phyloP scores from a whole-genome alignment of 2,113 vertebrate genomes.

The Rhodinocichla rosea region DNA sequence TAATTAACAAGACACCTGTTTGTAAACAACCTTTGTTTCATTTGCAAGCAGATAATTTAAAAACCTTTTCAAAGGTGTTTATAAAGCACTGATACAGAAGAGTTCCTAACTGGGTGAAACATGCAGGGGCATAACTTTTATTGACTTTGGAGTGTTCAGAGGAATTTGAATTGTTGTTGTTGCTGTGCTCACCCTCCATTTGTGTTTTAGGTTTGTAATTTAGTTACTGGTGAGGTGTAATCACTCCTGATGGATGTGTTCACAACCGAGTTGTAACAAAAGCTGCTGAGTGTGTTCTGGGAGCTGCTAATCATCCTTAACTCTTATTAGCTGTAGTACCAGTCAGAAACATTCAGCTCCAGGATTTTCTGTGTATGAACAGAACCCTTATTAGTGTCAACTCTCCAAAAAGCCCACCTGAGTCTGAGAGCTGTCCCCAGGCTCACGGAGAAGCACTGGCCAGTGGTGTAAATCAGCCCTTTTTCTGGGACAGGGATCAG shows the following conservation, averaged over 20 bases:
- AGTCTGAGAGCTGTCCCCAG: neutral
- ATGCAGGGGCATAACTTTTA: neutral
- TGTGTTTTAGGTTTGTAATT: neutral
- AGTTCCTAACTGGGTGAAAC: neutral
- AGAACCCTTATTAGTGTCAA: neutral
- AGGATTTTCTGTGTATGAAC: rapidly evolving
- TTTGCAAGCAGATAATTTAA: neutral
- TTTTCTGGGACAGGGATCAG: neutral
- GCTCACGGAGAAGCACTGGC: neutral
- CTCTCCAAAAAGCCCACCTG: neutral
- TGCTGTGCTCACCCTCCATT: neutral
- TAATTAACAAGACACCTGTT: neutral
- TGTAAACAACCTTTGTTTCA: neutral
- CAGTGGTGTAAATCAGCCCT: neutral
- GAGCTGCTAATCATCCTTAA: neutral
- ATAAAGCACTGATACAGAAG: neutral
- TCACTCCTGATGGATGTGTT: neutral
- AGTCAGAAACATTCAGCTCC: neutral
- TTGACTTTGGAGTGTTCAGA: neutral
- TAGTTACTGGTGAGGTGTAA: neutral
- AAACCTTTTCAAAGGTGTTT: neutral
- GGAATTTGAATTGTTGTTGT: neutral
- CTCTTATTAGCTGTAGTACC: neutral
- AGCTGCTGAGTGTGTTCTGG: neutral
- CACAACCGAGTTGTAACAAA: neutral